phyloP scores from a whole-genome alignment of 2,113 vertebrate genomes.

The Paracanthobrama guichenoti region DNA sequence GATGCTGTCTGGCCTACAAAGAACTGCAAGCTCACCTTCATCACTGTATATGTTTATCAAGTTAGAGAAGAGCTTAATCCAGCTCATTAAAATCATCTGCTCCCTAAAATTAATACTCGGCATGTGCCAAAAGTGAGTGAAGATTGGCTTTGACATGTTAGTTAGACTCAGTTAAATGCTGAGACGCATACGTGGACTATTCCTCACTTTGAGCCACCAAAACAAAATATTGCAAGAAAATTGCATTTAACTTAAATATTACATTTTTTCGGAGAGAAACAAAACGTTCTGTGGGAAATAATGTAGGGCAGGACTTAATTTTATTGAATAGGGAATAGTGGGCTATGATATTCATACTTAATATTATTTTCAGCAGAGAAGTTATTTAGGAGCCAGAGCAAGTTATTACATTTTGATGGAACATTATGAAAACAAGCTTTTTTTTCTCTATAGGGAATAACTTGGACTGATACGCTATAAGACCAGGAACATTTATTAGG shows the following conservation, averaged over 20 bases:
- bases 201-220: background rate
- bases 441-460: background rate
- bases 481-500: background rate
- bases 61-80: background rate
- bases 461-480: background rate
- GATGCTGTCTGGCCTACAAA: background rate
- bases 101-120: background rate
- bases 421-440: background rate
- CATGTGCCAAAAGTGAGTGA: background rate
- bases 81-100: background rate
- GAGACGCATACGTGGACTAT: background rate
- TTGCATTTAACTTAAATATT: background rate
- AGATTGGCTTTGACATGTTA: background rate
- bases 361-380: conserved; percentile 10
- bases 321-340: background rate
- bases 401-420: conserved; percentile 20
- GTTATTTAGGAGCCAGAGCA: background rate
- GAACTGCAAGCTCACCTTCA: conserved; percentile 15
- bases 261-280: background rate
- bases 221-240: background rate
- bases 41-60: background rate
- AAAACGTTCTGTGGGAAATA: background rate
- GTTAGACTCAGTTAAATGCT: background rate
- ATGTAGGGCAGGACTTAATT: conserved; percentile 3
- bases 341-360: background rate